Percentiles rank a stretch among this genome's conserved stretches.
These are phyloP conservation scores for Luehdorfia chinensis DNA, from an alignment of 1,140 invertebrate species.

Conservation along the genomic window DNA sequence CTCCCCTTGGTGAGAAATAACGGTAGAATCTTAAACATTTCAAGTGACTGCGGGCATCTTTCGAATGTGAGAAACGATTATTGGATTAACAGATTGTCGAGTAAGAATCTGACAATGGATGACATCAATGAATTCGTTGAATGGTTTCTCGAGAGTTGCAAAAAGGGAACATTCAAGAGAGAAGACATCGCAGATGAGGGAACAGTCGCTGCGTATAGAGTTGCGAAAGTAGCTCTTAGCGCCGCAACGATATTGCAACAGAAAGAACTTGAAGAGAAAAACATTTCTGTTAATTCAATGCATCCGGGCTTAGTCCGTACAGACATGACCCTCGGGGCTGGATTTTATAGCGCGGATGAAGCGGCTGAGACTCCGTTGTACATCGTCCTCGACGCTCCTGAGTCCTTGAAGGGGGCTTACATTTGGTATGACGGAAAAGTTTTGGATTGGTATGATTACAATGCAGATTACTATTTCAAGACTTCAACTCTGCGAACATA, in stretches of 20 bases:
- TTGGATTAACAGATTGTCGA: conserved; percentile 73
- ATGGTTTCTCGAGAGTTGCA: conserved; percentile 78
- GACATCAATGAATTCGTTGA: conserved; percentile 79
- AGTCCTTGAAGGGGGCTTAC: conserved; percentile 57
- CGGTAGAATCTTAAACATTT: conserved; percentile 83
- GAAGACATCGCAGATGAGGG: conserved; percentile 75
- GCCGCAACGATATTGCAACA: conserved; percentile 82
- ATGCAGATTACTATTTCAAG: conserved; percentile 41
- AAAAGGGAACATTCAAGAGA: conserved; percentile 56
- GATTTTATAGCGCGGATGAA: conserved; percentile 80
- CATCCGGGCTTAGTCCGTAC: conserved; percentile 83
- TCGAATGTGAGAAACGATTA: conserved; percentile 75
- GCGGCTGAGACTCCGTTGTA: conserved; percentile 69
- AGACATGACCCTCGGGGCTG: conserved; percentile 83
- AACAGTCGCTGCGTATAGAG: conserved; percentile 78
- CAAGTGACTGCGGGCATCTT: conserved; percentile 51
- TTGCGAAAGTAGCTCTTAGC: conserved; percentile 83
- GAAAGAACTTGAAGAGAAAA: conserved; percentile 74
- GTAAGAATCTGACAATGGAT: conserved; percentile 74
- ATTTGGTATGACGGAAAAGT: conserved; percentile 59
- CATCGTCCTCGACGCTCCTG: conserved; percentile 52
- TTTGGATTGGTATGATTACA: conserved; percentile 58
- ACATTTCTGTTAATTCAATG: conserved; percentile 82
- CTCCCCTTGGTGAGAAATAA: conserved; percentile 81
- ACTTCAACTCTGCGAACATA: background rate